phyloP scores from a whole-genome alignment of 2,888 invertebrate genomes.

The Synanthedon myopaeformis region DNA sequence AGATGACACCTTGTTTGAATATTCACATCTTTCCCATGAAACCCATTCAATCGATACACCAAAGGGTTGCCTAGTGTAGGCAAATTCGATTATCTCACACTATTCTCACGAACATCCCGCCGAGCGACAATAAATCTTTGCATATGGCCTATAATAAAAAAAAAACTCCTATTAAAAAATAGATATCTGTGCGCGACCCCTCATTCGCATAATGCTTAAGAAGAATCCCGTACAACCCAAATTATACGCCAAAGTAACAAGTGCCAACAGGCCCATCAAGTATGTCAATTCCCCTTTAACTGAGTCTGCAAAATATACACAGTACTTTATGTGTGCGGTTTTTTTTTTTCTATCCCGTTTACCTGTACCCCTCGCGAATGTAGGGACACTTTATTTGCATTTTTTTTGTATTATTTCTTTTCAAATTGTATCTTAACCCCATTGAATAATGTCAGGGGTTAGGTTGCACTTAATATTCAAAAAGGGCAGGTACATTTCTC shows the following conservation, averaged over 20 bases:
- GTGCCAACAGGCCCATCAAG: slow-evolving; percentile 42
- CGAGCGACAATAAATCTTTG: slow-evolving; percentile 64
- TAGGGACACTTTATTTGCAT: slow-evolving; percentile 71
- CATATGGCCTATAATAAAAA: slow-evolving; percentile 58
- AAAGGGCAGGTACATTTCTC: slow-evolving; percentile 72
- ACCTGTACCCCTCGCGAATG: slow-evolving; percentile 54
- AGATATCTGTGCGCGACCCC: slow-evolving; percentile 61
- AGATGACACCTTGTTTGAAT: slow-evolving; percentile 72
- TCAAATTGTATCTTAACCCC: slow-evolving; percentile 69
- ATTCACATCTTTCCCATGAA: slow-evolving; percentile 65
- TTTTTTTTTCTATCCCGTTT: slow-evolving; percentile 34
- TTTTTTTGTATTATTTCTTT: slow-evolving; percentile 63
- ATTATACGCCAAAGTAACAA: slow-evolving; percentile 67
- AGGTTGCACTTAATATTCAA: slow-evolving; percentile 72
- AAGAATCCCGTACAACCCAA: slow-evolving; percentile 57
- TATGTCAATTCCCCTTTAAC: slow-evolving; percentile 19
- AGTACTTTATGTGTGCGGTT: slow-evolving; percentile 44
- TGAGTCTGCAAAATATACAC: slow-evolving; percentile 23
- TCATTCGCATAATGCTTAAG: slow-evolving; percentile 54
- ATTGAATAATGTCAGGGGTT: slow-evolving; percentile 70
- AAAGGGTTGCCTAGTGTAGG: slow-evolving; percentile 63
- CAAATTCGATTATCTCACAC: slow-evolving; percentile 68
- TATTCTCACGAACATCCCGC: slow-evolving; percentile 67
- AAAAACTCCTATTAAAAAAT: slow-evolving; percentile 63
- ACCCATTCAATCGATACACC: slow-evolving; percentile 32